Conservation (phyloP, 2,888 invertebrate genomes). For the Thereva unica region DNA sequence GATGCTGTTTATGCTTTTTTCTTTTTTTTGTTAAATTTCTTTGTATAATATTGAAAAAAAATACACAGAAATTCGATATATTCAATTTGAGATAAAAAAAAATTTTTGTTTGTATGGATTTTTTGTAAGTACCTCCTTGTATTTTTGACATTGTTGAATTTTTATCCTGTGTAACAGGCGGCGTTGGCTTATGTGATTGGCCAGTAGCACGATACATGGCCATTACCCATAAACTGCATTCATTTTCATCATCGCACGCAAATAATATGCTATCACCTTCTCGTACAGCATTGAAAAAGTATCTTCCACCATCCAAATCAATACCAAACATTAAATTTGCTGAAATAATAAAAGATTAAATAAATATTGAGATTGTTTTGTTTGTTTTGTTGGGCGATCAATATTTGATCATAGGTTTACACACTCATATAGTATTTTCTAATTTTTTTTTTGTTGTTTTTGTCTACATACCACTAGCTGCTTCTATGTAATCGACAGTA, state of each 20-base stretch:
- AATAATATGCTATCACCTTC: slow-evolving; percentile 97
- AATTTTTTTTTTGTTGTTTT: background rate
- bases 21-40: background rate
- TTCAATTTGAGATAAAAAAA: background rate
- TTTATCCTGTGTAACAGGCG: slow-evolving; percentile 85
- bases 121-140: slow-evolving; percentile 67
- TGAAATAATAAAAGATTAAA: slow-evolving; percentile 53
- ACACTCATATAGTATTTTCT: background rate
- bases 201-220: slow-evolving; percentile 99
- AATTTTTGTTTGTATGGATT: slow-evolving; percentile 38
- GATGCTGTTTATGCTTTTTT: background rate
- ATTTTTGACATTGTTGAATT: slow-evolving; percentile 84
- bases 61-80: background rate
- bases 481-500: slow-evolving; percentile 98
- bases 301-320: slow-evolving; percentile 90
- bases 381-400: background rate
- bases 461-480: slow-evolving; percentile 77
- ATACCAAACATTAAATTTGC: slow-evolving; percentile 92
- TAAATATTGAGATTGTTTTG: slow-evolving; percentile 42
- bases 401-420: background rate
- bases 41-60: too few species aligned
- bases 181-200: slow-evolving; percentile 98
- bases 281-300: slow-evolving; percentile 97
- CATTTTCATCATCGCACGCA: slow-evolving; percentile 96
- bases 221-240: slow-evolving; percentile 99